phyloP scores from a whole-genome alignment of 53 echinoderm and acorn worm genomes.

The Zoroaster sp. region DNA sequence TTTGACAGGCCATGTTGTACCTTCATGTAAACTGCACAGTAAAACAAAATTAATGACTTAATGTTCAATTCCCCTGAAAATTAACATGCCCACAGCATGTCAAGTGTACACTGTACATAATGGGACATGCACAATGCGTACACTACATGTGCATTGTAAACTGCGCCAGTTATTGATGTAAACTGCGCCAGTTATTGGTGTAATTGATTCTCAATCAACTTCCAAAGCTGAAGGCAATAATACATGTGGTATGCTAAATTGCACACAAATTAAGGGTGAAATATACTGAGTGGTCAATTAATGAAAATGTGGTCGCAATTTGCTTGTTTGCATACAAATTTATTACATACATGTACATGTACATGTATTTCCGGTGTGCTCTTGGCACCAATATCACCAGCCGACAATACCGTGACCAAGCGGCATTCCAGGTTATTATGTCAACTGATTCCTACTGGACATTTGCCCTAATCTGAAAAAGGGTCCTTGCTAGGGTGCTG shows the following conservation, averaged over 20 bases:
- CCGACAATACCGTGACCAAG: not conserved
- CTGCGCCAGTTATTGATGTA: too few species aligned
- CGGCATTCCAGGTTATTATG: conserved; percentile 36
- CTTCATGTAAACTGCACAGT: too few species aligned
- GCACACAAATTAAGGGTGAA: not conserved
- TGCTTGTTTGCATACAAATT: conserved; percentile 1
- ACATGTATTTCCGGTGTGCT: conserved; percentile 34
- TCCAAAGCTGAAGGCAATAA: not conserved
- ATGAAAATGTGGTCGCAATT: conserved; percentile 27
- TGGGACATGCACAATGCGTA: too few species aligned
- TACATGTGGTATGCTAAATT: not conserved
- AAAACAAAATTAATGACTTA: too few species aligned
- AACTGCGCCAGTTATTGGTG: not conserved
- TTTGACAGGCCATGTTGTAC: too few species aligned
- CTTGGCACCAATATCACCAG: not conserved
- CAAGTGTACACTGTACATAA: too few species aligned
- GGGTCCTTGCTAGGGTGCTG: not conserved
- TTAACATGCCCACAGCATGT: too few species aligned
- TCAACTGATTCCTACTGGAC: not conserved
- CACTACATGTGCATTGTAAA: too few species aligned
- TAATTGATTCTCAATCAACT: conserved; percentile 35
- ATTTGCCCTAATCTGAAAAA: not conserved
- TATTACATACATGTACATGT: too few species aligned
- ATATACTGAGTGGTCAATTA: not conserved
- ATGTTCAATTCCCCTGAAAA: too few species aligned